Base-by-base conservation (phyloP, 2,888 invertebrate genomes). In the Carpatolechia fugitivella region DNA sequence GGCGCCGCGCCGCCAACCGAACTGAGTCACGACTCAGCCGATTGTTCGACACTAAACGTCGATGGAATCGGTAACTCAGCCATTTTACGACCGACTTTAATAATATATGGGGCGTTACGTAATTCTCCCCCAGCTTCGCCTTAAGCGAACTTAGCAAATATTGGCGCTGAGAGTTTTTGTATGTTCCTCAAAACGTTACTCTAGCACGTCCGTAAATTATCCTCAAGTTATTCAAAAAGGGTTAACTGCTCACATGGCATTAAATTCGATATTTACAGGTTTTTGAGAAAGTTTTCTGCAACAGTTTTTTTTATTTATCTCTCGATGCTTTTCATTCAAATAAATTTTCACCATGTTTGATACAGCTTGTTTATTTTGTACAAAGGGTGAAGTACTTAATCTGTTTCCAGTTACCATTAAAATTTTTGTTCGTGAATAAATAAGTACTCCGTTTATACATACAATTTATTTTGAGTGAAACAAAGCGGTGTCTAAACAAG, bases 21-120 rank as follows among this genome's bases (percentile, higher is more conserved):
- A 35, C 81, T 85, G 86, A 86, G 82, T 87, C 86, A 85, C 79
- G 78, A 74, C 78, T 70, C 72, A 61, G 74, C 66, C 82, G 83
- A 86, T 86, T 85, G 87, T 85, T 84, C 81, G 71, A 71, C 78
- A 84, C 76, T 86, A 86, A 86, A 87, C 70, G 85, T 85, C 85
- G 74, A 81, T 81, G 77, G 82, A 78, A 81, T 83, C 85, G 76
- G 85, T 88, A 88, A 87, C 85, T 88, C 87, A 87, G 69, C 70
- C 76, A 80, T 80, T 89, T 89, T 88, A 88, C 70, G 78, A 69
- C 66, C 78, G 76, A 76, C 79, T 81, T 79, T 74, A 79, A 83
- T 85, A 87, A 86, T 83, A 84, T 85, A 85, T 82, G 84, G 80
- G 81, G 82, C 83, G 79, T 82, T 86, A 76, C 86, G 84, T 82